phyloP scores from a whole-genome alignment of 37 sponge, comb jelly and placozoan genomes.

The Lycopodina hypogea region DNA sequence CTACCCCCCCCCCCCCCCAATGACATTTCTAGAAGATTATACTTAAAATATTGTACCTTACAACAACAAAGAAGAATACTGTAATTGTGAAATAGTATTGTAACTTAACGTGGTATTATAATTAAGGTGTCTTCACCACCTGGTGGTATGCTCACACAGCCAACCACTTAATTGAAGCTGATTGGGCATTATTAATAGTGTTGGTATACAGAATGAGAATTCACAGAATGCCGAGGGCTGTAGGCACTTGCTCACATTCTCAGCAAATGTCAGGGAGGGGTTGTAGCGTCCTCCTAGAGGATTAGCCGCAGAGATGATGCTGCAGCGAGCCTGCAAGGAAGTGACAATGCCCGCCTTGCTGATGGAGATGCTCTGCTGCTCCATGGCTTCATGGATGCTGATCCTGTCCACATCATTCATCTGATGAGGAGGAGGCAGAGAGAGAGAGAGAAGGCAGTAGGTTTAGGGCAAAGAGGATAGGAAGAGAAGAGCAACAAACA shows the following conservation, averaged over 20 bases:
- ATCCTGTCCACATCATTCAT: slow-evolving; percentile 98
- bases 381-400: slow-evolving; percentile 99
- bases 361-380: slow-evolving; percentile 98
- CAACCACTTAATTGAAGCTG: too few relatives aligned
- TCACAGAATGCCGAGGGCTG: background rate
- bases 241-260: slow-evolving; percentile 89
- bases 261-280: slow-evolving; percentile 94
- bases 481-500: background rate
- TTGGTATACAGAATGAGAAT: background rate
- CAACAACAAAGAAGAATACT: too few relatives aligned
- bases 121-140: too few relatives aligned
- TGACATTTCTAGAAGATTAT: too few relatives aligned
- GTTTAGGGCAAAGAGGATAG: background rate
- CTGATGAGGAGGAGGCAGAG: slow-evolving; percentile 28
- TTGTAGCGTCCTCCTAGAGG: slow-evolving; percentile 98
- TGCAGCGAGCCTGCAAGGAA: slow-evolving; percentile 94
- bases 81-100: too few relatives aligned
- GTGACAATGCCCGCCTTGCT: slow-evolving; percentile 99
- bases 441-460: background rate
- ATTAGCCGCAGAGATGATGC: slow-evolving; percentile 95
- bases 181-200: background rate
- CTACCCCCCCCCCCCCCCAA: too few relatives aligned
- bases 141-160: too few relatives aligned
- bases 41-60: too few relatives aligned
- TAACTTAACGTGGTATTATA: too few relatives aligned